Evolutionary conservation across 2,888 invertebrate genomes (phyloP), one percentile per base, ranked within the genome.

Genomic region (Diaperis boleti): DNA sequence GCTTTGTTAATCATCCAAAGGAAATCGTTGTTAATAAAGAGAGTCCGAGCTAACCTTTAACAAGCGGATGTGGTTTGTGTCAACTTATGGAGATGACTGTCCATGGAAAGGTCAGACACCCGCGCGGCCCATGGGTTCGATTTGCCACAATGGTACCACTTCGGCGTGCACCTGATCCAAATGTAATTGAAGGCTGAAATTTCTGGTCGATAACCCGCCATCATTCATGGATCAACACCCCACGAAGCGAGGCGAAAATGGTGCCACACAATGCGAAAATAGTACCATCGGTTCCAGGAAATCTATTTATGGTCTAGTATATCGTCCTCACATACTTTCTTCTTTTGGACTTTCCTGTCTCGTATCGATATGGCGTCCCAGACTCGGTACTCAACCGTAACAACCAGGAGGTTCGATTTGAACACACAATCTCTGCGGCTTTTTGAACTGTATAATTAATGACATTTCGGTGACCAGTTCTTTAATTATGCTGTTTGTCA

Each of bases 21-120:
- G 69, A 69, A 69, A 66, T 63, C 54, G 64, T 33, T 42, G 55
- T 63, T 56, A 65, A 69, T 66, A 68, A 67, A 69, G 62, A 55
- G 41, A 42, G 41, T 41, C 31, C 57, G 62, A 61, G 66, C 55
- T 60, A 65, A 68, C 65, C 66, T 68, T 68, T 68, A 56, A 65
- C 57, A 67, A 67, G 64, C 70, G 70, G 70, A 70, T 70, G 67
- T 68, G 69, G 66, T 39, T 52, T 39, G 60, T 59, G 64, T 60
- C 59, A 59, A 54, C 41, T 57, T 49, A 52, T 59, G 54, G 55
- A 59, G 64, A 60, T 54, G 55, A 50, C 37, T 47, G 70, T 63
- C 71, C 72, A 69, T 71, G 71, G 65, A 70, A 66, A 71, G 72
- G 72, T 72, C 72, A 72, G 70, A 64, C 69, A 72, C 72, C 71